Evolutionary conservation across 2,797 vertebrate genomes (phyloP).

Genomic region (Chanos chanos): DNA sequence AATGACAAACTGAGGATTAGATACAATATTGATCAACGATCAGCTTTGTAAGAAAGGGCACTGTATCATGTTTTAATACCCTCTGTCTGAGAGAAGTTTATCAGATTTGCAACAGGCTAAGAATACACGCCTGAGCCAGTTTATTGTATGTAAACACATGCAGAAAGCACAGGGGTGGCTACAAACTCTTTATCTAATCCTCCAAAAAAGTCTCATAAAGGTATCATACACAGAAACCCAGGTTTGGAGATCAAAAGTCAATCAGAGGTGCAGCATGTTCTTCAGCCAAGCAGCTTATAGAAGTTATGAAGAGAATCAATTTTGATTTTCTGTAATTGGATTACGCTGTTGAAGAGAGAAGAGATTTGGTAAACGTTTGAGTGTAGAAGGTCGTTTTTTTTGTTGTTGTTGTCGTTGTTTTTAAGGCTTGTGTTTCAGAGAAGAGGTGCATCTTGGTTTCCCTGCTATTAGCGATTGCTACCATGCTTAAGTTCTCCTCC

Average conservation of each 20-base stretch:
- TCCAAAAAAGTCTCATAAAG: slow-evolving; percentile 36
- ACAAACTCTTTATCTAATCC: slow-evolving; percentile 48
- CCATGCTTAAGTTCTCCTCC: slow-evolving; percentile 54
- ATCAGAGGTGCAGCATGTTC: slow-evolving; percentile 49
- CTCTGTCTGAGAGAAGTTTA: no score
- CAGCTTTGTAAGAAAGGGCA: no score
- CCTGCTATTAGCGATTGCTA: slow-evolving; percentile 65
- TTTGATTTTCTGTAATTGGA: slow-evolving; percentile 1
- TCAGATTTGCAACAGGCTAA: background rate
- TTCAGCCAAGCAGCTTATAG: slow-evolving; percentile 56
- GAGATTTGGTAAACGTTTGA: slow-evolving; percentile 31
- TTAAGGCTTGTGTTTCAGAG: slow-evolving; percentile 72
- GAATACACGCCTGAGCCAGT: background rate
- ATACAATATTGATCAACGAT: no score
- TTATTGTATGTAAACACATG: slow-evolving; percentile 58
- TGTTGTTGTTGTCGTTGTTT: no score
- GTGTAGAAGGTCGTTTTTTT: slow-evolving; percentile 60
- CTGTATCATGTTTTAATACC: no score
- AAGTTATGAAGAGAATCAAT: slow-evolving; percentile 25
- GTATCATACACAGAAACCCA: slow-evolving; percentile 55
- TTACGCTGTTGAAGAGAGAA: slow-evolving; percentile 1
- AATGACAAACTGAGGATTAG: no score
- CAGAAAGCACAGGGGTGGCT: slow-evolving; percentile 56
- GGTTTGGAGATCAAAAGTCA: slow-evolving; percentile 53
- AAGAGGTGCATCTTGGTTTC: slow-evolving; percentile 65